Conservation (phyloP, 2,888 invertebrate species). For the Therioaphis trifolii region DNA sequence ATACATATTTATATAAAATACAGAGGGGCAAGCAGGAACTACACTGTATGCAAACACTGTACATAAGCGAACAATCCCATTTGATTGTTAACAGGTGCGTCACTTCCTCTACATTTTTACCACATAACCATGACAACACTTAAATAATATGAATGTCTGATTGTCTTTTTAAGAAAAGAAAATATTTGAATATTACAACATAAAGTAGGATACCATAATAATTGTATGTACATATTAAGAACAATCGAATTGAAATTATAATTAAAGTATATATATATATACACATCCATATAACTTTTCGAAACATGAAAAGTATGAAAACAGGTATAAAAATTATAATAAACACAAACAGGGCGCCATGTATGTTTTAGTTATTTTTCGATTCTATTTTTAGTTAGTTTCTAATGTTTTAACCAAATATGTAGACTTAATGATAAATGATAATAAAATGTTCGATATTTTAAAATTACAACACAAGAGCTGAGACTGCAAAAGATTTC, state of each 20-base stretch:
- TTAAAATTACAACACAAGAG: not conserved
- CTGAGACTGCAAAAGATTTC: not conserved
- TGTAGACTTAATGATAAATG: too few species aligned
- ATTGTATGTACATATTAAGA: not conserved
- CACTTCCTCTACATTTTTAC: slow-evolving; percentile 50
- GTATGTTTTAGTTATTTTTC: too few species aligned
- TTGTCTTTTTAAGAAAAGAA: slow-evolving; percentile 17
- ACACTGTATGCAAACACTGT: slow-evolving; percentile 37
- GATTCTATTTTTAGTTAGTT: too few species aligned
- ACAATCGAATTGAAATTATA: slow-evolving; percentile 2
- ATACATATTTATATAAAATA: slow-evolving; percentile 38
- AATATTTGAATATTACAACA: not conserved
- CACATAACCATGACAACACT: slow-evolving; percentile 29
- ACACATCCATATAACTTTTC: not conserved
- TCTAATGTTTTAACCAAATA: too few species aligned
- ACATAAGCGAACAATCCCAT: slow-evolving; percentile 37
- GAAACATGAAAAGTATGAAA: not conserved
- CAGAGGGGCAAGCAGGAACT: slow-evolving; percentile 46
- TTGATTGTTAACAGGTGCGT: slow-evolving; percentile 54
- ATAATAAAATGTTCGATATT: not conserved
- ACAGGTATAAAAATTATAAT: not conserved
- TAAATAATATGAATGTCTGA: not conserved
- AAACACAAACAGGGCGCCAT: too few species aligned
- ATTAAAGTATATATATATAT: not conserved
- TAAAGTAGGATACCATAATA: not conserved